Base-by-base conservation (phyloP, 2,888 invertebrate genomes). In the Bellardia pandia region DNA sequence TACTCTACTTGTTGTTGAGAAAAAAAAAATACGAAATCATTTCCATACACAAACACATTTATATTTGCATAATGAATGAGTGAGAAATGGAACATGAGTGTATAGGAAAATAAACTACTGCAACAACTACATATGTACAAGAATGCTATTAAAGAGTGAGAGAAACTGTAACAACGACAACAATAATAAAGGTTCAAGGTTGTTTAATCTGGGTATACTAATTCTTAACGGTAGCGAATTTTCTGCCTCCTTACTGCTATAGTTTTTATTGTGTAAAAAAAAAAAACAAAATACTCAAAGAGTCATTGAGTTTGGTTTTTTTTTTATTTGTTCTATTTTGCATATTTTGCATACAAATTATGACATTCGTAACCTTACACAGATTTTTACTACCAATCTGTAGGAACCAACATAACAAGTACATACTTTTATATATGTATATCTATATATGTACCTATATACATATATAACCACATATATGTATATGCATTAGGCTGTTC, bases 271-370 rank as follows among this genome's bases (percentile, higher is more conserved):
- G 23, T 16, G 9, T 40, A 30, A 30, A 9, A 56, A 66, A 56
- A 66, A 56, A 40, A 64, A 37, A 64, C 23, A 53, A 48, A 33
- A 60, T 64, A 60, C 37, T 69, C 40, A 45, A 83, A 33, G n/a
- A 45, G 37, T 62, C 11, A 23, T 56, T 71, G 33, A 45, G 37
- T 51, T 60, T 45, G n/a, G 37, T 30, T 60, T 56, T 37, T 64
- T 64, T 64, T 45, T 51, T 68, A 13, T 75, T 68, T 53, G 2
- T 69, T 13, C 5, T 45, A 2, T 78, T 76, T 74, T 58, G 64
- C 66, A 84, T 81, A 77, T 76, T 87, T 85, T 85, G 77, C 81
- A 85, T 78, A 85, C 77, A 78, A 81, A 85, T 87, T 68, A 82
- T 81, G 74, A 78, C 85, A 85, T 75, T 37, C 23, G 78, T 53